Conservation (phyloP, 2,888 invertebrate species). For the Thyatira batis region DNA sequence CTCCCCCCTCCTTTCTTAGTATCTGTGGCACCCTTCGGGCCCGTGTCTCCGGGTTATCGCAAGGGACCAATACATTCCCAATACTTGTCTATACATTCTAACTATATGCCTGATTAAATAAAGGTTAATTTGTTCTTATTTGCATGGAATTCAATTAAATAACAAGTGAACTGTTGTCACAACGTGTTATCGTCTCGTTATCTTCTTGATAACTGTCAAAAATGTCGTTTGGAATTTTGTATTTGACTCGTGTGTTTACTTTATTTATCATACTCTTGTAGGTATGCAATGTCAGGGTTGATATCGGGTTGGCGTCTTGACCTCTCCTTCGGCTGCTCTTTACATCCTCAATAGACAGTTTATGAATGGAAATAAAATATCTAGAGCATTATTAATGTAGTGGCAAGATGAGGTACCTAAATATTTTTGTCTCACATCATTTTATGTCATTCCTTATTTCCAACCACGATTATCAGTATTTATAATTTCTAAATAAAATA, state of each 20-base stretch:
- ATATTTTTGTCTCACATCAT: no score
- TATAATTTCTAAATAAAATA: no score
- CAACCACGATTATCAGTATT: no score
- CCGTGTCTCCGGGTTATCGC: conserved; percentile 35
- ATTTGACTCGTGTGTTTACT: background rate
- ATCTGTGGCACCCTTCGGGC: conserved; percentile 23
- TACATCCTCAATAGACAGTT: background rate
- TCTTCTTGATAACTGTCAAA: background rate
- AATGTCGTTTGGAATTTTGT: background rate
- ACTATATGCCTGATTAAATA: conserved; percentile 41
- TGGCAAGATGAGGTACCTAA: no score
- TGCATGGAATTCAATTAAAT: conserved; percentile 22
- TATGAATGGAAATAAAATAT: no score
- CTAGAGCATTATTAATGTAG: no score
- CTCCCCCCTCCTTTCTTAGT: conserved; percentile 16
- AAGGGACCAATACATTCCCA: conserved; percentile 19
- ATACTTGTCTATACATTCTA: conserved; percentile 25
- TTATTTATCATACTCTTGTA: background rate
- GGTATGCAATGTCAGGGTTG: background rate
- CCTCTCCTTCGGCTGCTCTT: background rate
- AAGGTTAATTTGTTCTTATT: conserved; percentile 49
- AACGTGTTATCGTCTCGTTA: conserved; percentile 13
- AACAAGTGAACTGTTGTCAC: conserved; percentile 21
- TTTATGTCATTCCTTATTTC: no score
- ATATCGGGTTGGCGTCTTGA: background rate